Evolutionary conservation across 2,888 invertebrate genomes (phyloP).

Genomic region (Graphium colonna): DNA sequence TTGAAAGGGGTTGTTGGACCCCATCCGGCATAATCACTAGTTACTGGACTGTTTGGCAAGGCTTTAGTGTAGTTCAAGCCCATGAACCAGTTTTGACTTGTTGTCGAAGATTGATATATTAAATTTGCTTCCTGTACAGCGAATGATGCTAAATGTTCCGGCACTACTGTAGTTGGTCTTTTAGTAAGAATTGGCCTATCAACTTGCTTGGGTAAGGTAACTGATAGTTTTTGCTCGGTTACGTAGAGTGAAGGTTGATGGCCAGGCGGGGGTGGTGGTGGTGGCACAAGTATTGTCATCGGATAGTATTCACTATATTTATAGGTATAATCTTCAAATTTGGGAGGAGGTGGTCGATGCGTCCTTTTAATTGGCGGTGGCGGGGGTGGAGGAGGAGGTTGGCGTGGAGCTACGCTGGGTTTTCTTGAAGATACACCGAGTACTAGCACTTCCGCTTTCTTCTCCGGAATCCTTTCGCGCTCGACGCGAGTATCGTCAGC

Average conservation of each 20-base stretch:
- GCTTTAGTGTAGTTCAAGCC: constrained; percentile 51
- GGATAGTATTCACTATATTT: constrained; percentile 79
- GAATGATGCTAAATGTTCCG: constrained; percentile 57
- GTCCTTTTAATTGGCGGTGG: constrained; percentile 38
- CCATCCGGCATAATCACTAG: constrained; percentile 74
- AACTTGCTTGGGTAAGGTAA: constrained; percentile 38
- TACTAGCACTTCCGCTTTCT: constrained; percentile 85
- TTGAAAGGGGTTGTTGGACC: constrained; percentile 68
- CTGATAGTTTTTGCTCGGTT: constrained; percentile 45
- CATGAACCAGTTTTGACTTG: constrained; percentile 67
- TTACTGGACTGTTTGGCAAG: constrained; percentile 50
- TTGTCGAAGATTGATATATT: constrained; percentile 82
- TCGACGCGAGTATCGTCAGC: constrained; percentile 83
- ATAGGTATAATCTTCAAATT: constrained; percentile 75
- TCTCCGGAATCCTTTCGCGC: constrained; percentile 69
- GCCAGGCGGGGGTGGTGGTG: constrained; percentile 79
- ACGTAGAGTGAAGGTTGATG: constrained; percentile 58
- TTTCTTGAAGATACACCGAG: constrained; percentile 85
- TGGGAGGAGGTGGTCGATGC: constrained; percentile 45
- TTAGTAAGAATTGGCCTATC: constrained; percentile 34
- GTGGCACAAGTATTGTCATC: constrained; percentile 85
- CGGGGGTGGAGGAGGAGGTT: constrained; percentile 51
- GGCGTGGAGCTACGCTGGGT: constrained; percentile 79
- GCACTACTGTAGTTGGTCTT: constrained; percentile 42
- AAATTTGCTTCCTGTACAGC: constrained; percentile 82